Evolutionary conservation across 2,113 vertebrate species (phyloP), one percentile per base, ranked within the genome.

Genomic region (Oxyruncus cristatus): DNA sequence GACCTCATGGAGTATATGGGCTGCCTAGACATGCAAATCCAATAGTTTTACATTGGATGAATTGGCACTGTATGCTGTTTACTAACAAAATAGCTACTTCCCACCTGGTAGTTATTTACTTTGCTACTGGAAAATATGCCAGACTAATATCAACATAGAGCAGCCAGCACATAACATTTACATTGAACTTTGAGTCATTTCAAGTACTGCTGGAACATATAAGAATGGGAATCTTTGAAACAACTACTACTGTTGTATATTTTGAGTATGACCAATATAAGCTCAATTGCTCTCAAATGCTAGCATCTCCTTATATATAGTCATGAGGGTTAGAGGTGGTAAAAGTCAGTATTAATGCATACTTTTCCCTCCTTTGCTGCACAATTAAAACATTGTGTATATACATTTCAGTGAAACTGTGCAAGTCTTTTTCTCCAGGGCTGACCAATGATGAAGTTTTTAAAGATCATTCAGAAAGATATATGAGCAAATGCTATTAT

Each of bases 101-200:
- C 53, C 16, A n/a, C 32, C n/a, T n/a, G 20, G 63, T 94, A 92
- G 89, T 82, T 93, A 73, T 89, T 95, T 82, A 68, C 81, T 62
- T 91, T 65, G 32, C 41, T 85, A 28, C 70, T 88, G 62, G 74
- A 66, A 89, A 96, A 85, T 23, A 41, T 32, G 14, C 42, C 49
- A 89, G 4, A 21, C n/a, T 72, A 72, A 67, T 78, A 81, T n/a
- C 70, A 92, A 85, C 70, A 78, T 2, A 65, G 28, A 88, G 33
- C 66, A 94, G 66, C 30, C 37, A 62, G 70, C 44, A 37, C 17
- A 35, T 41, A 91, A 76, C 32, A 49, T 87, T 89, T 86, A 91
- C 19, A 30, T 6, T 63, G 46, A 52, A 75, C 30, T 89, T 88
- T 55, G 41, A 88, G 74, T 93, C 4, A 58, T 79, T 85, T 89